These are phyloP conservation scores for Vannuccia rotundouncinata DNA, from an alignment of 2,888 invertebrate genomes.

Conservation along the genomic window DNA sequence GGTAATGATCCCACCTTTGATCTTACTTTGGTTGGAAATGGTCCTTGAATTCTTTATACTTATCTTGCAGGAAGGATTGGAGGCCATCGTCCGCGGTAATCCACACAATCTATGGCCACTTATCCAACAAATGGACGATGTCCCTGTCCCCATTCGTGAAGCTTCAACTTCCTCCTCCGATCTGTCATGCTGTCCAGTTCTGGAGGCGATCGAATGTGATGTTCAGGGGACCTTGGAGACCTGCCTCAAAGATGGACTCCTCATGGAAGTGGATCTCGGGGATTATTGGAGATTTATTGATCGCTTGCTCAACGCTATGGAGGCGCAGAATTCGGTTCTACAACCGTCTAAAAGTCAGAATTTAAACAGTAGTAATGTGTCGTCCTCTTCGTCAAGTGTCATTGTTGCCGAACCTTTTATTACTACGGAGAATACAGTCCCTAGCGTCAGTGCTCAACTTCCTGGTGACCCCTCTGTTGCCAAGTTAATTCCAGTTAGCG, in stretches of 20 bases:
- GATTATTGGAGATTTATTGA: neutral
- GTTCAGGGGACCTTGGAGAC: neutral
- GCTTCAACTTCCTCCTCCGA: neutral
- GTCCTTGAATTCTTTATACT: neutral
- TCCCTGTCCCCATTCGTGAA: neutral
- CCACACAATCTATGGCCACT: neutral
- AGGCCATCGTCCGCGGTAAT: neutral
- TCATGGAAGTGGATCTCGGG: neutral
- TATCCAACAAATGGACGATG: neutral
- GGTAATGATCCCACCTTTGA: neutral
- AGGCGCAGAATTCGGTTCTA: no score
- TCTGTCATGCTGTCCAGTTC: neutral
- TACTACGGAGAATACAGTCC: no score
- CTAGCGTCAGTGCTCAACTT: no score
- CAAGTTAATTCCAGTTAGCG: no score
- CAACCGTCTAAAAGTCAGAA: no score
- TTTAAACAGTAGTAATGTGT: no score
- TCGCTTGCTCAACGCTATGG: neutral
- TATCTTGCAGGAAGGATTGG: neutral
- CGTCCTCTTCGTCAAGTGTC: no score
- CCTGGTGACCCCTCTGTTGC: no score
- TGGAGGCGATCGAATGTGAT: neutral
- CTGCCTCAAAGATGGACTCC: neutral
- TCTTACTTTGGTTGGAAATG: neutral
- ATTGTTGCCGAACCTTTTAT: no score